Base-by-base conservation (phyloP, 2,888 invertebrate species). In the Diaprepes abbreviatus region DNA sequence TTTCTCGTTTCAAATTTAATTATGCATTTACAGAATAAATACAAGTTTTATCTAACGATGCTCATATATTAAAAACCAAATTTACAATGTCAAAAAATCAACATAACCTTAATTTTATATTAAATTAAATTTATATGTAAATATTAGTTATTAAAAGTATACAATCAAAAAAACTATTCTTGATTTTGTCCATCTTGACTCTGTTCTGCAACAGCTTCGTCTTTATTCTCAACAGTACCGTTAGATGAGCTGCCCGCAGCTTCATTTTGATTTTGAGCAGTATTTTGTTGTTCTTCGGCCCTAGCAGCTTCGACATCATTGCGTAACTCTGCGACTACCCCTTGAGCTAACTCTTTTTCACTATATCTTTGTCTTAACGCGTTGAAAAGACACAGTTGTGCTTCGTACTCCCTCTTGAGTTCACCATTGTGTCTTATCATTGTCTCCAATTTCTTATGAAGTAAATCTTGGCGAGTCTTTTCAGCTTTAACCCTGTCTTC, bases 371-470 rank as follows among this genome's bases (percentile, higher is more conserved):
- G 80, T 45, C 83, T 75, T 40, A 85, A 72, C 24, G 83, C 90
- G 83, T 89, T 89, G 79, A 93, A 94, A 57, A 93, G 87, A 36
- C 86, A 88, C 17, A 93, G 86, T 79, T 94, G 94, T 3, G 90
- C 90, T 78, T 92, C 91, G 78, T 94, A 94, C 83, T 94, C 94
- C 65, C 88, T 87, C 78, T 91, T 91, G 28, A 94, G 85, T 77
- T 93, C 92, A 16, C 90, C 90, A 78, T 94, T 94, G 70, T 93
- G 87, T 74, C 87, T 87, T 71, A 90, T 88, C 77, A 93, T 92
- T 57, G 89, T 89, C 63, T 90, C 89, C 75, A 94, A 88, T 75
- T 93, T 90, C 77, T 89, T 87, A 72, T 92, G 87, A 79, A 92
- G 89, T 21, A 91, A 83, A 12, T 86, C 86, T 76, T 91, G 91